Conservation (phyloP, 2,888 invertebrate species). For the Magallana nippona region DNA sequence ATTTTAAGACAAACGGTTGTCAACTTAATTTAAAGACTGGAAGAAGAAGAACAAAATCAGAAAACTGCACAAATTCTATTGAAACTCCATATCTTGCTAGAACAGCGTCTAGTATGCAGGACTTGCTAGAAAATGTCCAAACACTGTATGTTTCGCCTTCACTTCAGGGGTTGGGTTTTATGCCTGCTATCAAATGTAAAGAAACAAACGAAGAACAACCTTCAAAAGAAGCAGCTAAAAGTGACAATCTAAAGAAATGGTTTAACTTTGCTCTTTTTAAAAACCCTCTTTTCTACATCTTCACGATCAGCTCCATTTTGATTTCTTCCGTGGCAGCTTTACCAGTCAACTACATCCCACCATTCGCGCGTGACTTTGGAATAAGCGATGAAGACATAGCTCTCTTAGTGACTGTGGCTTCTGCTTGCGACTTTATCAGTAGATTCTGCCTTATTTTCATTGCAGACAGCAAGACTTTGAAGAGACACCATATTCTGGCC, state of each 20-base stretch:
- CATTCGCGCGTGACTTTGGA: constrained; percentile 52
- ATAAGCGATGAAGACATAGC: constrained; percentile 44
- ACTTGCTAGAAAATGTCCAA: background rate
- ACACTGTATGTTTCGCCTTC: background rate
- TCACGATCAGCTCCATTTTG: constrained; percentile 45
- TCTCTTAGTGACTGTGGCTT: constrained; percentile 49
- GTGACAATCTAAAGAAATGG: background rate
- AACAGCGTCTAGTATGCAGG: background rate
- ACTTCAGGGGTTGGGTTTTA: background rate
- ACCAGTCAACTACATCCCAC: constrained; percentile 50
- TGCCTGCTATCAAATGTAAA: background rate
- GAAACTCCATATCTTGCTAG: background rate
- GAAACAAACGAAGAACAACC: background rate
- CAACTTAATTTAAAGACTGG: background rate
- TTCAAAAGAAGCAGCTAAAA: background rate
- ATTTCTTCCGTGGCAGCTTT: constrained; percentile 37
- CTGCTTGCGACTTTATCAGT: constrained; percentile 49
- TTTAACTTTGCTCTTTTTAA: constrained; percentile 47
- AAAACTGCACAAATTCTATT: background rate
- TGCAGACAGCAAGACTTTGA: constrained; percentile 51
- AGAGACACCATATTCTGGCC: constrained; percentile 50
- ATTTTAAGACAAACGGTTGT: background rate
- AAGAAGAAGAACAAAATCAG: constrained; percentile 18
- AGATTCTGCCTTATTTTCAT: constrained; percentile 51
- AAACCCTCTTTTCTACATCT: constrained; percentile 46